These are phyloP conservation scores for Lordiphosa fenestrarum DNA, from an alignment of 2,888 invertebrate species.

Conservation along the genomic window DNA sequence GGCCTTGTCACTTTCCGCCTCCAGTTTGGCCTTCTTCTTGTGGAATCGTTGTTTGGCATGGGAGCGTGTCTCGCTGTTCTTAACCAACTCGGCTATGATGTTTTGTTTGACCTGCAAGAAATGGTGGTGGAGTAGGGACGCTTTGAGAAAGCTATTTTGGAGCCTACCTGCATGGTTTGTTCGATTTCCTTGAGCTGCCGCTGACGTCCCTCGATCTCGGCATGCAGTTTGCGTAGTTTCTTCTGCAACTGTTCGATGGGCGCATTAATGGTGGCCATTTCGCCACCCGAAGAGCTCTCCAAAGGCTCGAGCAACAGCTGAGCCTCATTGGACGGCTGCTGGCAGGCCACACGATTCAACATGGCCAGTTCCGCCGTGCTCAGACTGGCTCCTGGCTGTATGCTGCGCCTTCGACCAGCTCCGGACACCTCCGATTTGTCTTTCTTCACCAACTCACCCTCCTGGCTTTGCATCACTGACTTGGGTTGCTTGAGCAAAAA, in stretches of 20 bases:
- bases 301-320: constrained; percentile 67
- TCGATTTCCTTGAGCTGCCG: constrained; percentile 87
- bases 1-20: constrained; percentile 83
- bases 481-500: constrained; percentile 81
- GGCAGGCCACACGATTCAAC: constrained; percentile 82
- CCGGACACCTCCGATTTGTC: constrained; percentile 42
- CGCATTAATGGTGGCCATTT: constrained; percentile 50
- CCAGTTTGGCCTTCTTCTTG: constrained; percentile 84
- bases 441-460: constrained; percentile 65
- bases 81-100: constrained; percentile 85
- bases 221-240: constrained; percentile 77
- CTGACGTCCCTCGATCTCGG: constrained; percentile 85
- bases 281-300: constrained; percentile 67
- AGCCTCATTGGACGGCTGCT: constrained; percentile 35
- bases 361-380: constrained; percentile 83
- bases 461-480: constrained; percentile 79
- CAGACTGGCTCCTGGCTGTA: constrained; percentile 84
- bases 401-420: constrained; percentile 82
- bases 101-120: constrained; percentile 84
- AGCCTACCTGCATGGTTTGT: constrained; percentile 81
- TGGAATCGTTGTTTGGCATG: constrained; percentile 83
- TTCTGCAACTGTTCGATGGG: constrained; percentile 77
- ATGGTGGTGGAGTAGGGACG: too few relatives aligned
- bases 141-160: too few relatives aligned
- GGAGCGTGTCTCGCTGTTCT: constrained; percentile 82